Evolutionary conservation across 2,113 vertebrate species (phyloP), one percentile per base, ranked within the genome.

Genomic region (Platycercus adscitus): DNA sequence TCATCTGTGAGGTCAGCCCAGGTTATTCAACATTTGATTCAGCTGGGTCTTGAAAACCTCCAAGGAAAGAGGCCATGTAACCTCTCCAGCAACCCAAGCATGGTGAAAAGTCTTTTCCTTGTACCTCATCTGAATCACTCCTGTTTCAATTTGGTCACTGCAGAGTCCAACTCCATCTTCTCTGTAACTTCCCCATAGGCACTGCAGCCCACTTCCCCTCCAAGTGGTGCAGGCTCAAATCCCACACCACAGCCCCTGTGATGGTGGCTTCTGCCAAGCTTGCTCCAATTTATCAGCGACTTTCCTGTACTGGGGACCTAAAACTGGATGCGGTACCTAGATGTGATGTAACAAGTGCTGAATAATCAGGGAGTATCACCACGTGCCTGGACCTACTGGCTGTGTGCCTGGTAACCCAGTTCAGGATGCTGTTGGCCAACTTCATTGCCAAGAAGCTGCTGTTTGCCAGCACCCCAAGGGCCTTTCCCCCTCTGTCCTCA

Each of bases 361-460:
- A 68, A 87, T 68, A 72, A 76, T n/a, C 19, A 25, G 20, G 8
- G 8, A 23, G 8, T 3, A 63, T 47, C 43, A 79, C 60, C 29
- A 64, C 43, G 50, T 69, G 66, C n/a, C 78, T 79, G 11, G 1
- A 71, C 46, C 78, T 71, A 21, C 35, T 76, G 65, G 52, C 29
- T 60, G 1, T 2, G 4, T 0, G 9, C 44, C 70, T 49, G 35
- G 43, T 50, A 39, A 68, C 21, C 26, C 17, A 50, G 77, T 26
- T 23, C 47, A 85, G 39, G 25, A 50, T 17, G 24, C 25, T n/a
- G 46, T 1, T 53, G 31, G 37, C 50, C 80, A 81, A 23, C 17
- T 56, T 39, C 1, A 0, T 1, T 58, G 50, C 31, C 41, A 89
- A 25, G n/a, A 35, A 33, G 12, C 0, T 44, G 29, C 12, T 69